Evolutionary conservation across 2,888 invertebrate genomes (phyloP).

Genomic region (Melanotus villosus): DNA sequence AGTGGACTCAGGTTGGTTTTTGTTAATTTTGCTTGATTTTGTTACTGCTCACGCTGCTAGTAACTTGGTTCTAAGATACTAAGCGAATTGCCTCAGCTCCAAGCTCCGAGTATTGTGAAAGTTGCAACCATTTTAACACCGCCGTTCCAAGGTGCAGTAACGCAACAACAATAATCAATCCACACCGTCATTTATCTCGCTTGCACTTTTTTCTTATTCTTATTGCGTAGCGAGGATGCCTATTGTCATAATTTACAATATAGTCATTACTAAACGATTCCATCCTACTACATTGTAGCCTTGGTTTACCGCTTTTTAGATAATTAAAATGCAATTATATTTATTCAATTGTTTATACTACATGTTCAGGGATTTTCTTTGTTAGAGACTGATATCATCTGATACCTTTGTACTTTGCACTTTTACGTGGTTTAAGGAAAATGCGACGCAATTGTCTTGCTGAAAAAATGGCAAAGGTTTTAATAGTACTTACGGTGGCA

Average conservation of each 20-base stretch:
- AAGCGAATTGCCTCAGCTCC: background rate
- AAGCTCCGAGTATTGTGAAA: background rate
- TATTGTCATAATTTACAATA: constrained; percentile 46
- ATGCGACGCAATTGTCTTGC: too few relatives aligned
- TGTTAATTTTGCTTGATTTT: background rate
- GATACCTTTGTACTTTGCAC: constrained; percentile 4
- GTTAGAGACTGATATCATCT: constrained; percentile 53
- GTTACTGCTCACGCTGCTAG: background rate
- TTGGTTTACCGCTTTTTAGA: constrained; percentile 64
- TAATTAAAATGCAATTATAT: constrained; percentile 65
- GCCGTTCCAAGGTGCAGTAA: background rate
- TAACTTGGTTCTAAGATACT: constrained; percentile 12
- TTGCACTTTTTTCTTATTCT: background rate
- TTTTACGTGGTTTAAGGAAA: too few relatives aligned
- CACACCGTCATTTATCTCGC: background rate
- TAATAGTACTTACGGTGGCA: too few relatives aligned
- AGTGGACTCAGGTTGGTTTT: constrained; percentile 51
- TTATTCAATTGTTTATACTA: constrained; percentile 63
- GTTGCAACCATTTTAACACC: background rate
- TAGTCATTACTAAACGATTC: constrained; percentile 51
- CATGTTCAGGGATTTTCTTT: constrained; percentile 62
- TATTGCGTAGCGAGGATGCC: constrained; percentile 42
- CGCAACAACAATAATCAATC: background rate
- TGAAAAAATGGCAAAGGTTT: too few relatives aligned
- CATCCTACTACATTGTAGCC: constrained; percentile 60